Percentiles rank a stretch among this genome's conserved stretches.
Conservation (phyloP, 2,888 invertebrate genomes). For the Perizoma flavofasciatum region DNA sequence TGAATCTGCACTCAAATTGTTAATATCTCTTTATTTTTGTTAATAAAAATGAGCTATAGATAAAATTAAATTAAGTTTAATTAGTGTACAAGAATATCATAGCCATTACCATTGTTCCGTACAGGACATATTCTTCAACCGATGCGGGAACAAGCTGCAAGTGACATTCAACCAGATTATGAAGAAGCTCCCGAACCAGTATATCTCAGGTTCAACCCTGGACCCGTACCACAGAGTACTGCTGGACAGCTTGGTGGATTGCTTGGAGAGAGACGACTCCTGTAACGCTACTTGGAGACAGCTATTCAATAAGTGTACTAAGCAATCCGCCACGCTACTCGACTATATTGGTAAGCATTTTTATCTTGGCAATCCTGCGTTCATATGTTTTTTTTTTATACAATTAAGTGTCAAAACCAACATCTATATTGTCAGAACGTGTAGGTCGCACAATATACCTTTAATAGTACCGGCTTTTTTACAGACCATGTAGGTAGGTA, state of each 20-base stretch:
- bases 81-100: too few relatives aligned
- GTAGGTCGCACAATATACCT: too few relatives aligned
- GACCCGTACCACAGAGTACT: constrained; percentile 82
- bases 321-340: constrained; percentile 86
- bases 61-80: too few relatives aligned
- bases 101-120: too few relatives aligned
- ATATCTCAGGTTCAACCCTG: constrained; percentile 70
- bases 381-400: too few relatives aligned
- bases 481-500: too few relatives aligned
- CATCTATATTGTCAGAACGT: too few relatives aligned
- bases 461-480: too few relatives aligned
- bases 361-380: too few relatives aligned
- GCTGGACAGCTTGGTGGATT: constrained; percentile 83
- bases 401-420: too few relatives aligned
- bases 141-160: constrained; percentile 75
- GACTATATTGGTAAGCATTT: constrained; percentile 54
- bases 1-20: too few relatives aligned
- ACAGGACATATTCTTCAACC: constrained; percentile 76
- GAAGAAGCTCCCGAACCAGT: constrained; percentile 83
- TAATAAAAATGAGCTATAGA: too few relatives aligned
- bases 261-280: constrained; percentile 85
- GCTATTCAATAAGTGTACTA: constrained; percentile 86
- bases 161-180: constrained; percentile 86
- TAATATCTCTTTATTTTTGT: background rate
- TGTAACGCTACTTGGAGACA: constrained; percentile 88